phyloP scores from a whole-genome alignment of 2,888 invertebrate genomes.

The Abscondita cerata region DNA sequence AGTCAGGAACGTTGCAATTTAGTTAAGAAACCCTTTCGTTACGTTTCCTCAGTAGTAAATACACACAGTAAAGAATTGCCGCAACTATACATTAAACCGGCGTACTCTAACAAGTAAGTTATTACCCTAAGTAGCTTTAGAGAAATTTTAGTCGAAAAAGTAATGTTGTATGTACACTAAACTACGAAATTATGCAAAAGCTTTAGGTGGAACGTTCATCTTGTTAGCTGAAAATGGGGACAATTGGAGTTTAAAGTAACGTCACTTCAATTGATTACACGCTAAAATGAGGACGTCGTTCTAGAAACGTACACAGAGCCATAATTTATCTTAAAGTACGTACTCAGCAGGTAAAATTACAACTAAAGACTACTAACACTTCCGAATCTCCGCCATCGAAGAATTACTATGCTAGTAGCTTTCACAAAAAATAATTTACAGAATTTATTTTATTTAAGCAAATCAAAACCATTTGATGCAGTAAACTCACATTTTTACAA shows the following conservation, averaged over 20 bases:
- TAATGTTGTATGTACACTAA: not conserved
- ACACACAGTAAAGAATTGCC: conserved; percentile 3
- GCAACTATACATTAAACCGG: not conserved
- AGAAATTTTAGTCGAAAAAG: conserved; percentile 1
- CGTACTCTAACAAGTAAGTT: conserved; percentile 13
- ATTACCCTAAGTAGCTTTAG: conserved; percentile 2
- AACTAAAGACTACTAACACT: conserved; percentile 14
- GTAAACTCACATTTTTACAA: too few relatives aligned
- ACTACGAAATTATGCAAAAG: conserved; percentile 1
- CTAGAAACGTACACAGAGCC: not conserved
- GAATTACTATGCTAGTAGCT: too few relatives aligned
- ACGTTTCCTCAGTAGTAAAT: not conserved
- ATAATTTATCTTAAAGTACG: not conserved
- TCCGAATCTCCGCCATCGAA: too few relatives aligned
- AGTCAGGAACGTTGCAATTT: too few relatives aligned
- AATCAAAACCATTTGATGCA: too few relatives aligned
- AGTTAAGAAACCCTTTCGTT: too few relatives aligned
- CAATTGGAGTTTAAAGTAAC: conserved; percentile 1
- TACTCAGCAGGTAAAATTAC: conserved; percentile 26
- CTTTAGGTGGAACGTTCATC: not conserved
- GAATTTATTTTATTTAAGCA: not conserved
- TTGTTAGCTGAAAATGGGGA: not conserved
- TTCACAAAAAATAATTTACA: too few relatives aligned
- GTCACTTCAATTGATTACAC: not conserved
- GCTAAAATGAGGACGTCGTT: not conserved